These are phyloP conservation scores for Uloborus diversus DNA, from an alignment of 1,140 invertebrate species.

Conservation along the genomic window DNA sequence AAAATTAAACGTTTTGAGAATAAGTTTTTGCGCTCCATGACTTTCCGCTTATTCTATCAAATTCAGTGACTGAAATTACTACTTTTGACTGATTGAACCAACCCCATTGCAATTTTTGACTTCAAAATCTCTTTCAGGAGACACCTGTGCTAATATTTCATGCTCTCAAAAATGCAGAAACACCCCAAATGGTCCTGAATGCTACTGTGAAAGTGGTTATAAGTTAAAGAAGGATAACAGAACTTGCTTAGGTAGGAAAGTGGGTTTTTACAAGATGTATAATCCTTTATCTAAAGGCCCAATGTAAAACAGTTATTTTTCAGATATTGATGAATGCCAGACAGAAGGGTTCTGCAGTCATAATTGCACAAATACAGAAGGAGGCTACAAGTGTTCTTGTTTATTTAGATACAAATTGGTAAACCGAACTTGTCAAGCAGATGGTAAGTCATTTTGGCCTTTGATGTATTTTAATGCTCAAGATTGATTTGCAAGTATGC, in stretches of 20 bases:
- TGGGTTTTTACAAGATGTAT: not conserved
- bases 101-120: too few species aligned
- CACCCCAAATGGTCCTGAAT: constrained; percentile 66
- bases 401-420: not conserved
- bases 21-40: too few species aligned
- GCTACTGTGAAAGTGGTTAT: constrained; percentile 67
- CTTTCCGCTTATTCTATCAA: too few species aligned
- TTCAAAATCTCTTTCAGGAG: constrained; percentile 12
- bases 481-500: too few species aligned
- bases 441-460: too few species aligned
- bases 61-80: too few species aligned
- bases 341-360: not conserved
- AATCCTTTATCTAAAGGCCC: too few species aligned
- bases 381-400: not conserved
- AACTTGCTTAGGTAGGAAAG: constrained; percentile 64
- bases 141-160: constrained; percentile 61
- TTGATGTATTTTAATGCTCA: too few species aligned
- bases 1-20: too few species aligned
- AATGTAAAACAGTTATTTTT: too few species aligned
- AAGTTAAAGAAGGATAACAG: constrained; percentile 63
- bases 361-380: not conserved
- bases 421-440: not conserved
- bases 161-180: constrained; percentile 68
- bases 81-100: too few species aligned
- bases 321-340: not conserved